These are phyloP conservation scores for Apomyelois bistriatella DNA, from an alignment of 2,888 invertebrate genomes.

Conservation along the genomic window DNA sequence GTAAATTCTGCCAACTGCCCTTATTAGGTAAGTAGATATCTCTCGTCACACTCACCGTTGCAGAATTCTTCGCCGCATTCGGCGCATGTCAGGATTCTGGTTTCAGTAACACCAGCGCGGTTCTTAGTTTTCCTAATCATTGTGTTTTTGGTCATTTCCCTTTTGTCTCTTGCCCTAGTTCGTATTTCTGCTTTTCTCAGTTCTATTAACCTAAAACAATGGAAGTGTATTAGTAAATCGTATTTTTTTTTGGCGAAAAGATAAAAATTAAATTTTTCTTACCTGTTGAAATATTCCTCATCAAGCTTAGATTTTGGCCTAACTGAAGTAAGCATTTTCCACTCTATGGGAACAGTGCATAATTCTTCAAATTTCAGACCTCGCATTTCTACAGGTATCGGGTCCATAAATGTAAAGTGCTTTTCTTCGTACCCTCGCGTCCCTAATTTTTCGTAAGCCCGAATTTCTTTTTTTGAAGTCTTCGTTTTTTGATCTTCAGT, in stretches of 20 bases:
- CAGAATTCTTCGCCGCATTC: conserved; percentile 94
- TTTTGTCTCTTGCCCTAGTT: conserved; percentile 85
- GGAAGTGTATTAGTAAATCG: not conserved
- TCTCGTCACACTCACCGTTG: conserved; percentile 80
- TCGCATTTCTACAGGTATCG: conserved; percentile 91
- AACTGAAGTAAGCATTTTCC: conserved; percentile 95
- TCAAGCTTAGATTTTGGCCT: conserved; percentile 91
- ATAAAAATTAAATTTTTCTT: too few relatives aligned
- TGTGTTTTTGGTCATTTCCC: conserved; percentile 82
- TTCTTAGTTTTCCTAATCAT: conserved; percentile 89
- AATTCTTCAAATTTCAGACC: conserved; percentile 87
- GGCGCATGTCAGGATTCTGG: conserved; percentile 85
- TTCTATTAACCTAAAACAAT: conserved; percentile 83
- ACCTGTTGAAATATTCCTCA: conserved; percentile 92
- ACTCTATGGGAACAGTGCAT: conserved; percentile 92
- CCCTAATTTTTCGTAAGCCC: conserved; percentile 82
- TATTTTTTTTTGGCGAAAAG: too few relatives aligned
- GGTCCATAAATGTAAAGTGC: conserved; percentile 82
- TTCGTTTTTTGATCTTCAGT: conserved; percentile 85
- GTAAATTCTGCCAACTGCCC: too few relatives aligned
- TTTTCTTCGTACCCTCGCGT: conserved; percentile 80
- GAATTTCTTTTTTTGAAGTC: conserved; percentile 85
- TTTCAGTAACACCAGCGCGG: conserved; percentile 89
- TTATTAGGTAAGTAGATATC: too few relatives aligned
- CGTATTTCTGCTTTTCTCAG: conserved; percentile 88